Conservation (phyloP, 2,113 vertebrate genomes). For the Pavo muticus region DNA sequence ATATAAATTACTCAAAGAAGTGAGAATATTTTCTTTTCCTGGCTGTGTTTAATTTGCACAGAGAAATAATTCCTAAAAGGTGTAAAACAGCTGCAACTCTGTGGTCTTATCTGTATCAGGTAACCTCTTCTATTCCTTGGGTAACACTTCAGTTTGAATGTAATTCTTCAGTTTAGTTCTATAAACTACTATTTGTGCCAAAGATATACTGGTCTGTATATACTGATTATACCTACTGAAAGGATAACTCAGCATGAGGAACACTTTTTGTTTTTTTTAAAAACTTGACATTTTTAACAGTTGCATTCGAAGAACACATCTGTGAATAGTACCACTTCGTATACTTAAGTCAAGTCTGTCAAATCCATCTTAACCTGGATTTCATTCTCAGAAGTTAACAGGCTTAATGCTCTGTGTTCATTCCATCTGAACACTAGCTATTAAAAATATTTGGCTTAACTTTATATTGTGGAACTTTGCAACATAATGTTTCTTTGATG, state of each 20-base stretch:
- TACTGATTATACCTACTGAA: background rate
- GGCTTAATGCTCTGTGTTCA: background rate
- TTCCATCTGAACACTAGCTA: background rate
- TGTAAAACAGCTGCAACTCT: background rate
- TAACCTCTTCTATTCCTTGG: background rate
- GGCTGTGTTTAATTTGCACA: background rate
- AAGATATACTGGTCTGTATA: background rate
- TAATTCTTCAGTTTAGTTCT: conserved; percentile 54
- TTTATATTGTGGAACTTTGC: background rate
- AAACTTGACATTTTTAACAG: background rate
- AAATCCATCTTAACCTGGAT: background rate
- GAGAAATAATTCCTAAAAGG: background rate
- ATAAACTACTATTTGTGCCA: conserved; percentile 44
- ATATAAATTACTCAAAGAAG: background rate
- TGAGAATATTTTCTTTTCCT: background rate
- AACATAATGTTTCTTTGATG: background rate
- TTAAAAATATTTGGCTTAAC: conserved; percentile 5
- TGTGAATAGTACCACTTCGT: background rate
- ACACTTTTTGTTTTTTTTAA: background rate
- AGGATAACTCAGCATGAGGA: background rate
- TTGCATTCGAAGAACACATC: background rate
- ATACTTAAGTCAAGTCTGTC: background rate
- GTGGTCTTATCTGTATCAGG: conserved; percentile 29
- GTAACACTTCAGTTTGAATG: conserved; percentile 11
- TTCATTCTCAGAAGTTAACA: background rate